Evolutionary conservation across 92 coral and sea anemone species (phyloP).

Genomic region (Parazoanthus darwini): DNA sequence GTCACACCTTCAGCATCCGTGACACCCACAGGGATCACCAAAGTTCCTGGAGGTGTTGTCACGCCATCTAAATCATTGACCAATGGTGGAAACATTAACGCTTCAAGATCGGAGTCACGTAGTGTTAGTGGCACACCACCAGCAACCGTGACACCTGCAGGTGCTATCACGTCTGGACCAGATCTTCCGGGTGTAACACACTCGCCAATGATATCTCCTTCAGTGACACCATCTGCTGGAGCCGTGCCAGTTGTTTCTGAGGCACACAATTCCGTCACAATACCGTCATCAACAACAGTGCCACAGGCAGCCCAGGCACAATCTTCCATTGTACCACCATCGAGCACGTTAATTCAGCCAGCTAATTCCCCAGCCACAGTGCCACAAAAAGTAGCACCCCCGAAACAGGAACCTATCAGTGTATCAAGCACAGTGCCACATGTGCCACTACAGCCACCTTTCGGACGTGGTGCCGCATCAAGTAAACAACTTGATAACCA

Average conservation of each 20-base stretch:
- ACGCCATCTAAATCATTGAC: neutral
- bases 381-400: constrained; percentile 8
- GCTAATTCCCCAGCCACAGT: neutral
- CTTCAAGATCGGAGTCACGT: constrained; percentile 3
- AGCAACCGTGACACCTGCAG: neutral
- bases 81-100: neutral
- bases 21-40: neutral
- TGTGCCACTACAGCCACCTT: neutral
- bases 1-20: neutral
- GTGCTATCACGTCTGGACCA: constrained; percentile 1
- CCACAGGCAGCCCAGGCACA: neutral
- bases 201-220: constrained; percentile 1
- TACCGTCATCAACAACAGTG: neutral
- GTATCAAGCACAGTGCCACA: neutral
- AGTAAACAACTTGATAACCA: constrained; percentile 2
- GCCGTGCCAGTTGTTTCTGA: neutral
- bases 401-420: constrained; percentile 1
- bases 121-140: constrained; percentile 16
- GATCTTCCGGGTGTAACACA: neutral
- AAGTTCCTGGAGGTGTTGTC: constrained; percentile 20
- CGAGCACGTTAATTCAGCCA: neutral
- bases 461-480: neutral
- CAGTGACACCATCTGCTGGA: neutral
- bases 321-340: neutral
- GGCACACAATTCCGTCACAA: neutral